Conservation (phyloP, 2,888 invertebrate species). For the Chloroclysta siterata region DNA sequence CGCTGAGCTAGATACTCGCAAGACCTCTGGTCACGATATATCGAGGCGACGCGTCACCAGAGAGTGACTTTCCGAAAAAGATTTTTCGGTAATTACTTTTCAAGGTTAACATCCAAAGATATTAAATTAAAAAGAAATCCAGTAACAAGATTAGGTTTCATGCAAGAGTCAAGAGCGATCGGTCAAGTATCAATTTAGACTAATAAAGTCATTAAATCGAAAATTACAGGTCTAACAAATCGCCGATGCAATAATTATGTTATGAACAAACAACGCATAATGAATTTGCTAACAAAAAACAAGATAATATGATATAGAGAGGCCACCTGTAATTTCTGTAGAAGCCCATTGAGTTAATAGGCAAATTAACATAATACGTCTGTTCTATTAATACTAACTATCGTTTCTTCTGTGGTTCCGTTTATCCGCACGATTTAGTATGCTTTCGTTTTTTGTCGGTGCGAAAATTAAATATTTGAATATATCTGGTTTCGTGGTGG, state of each 20-base stretch:
- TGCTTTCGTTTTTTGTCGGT: constrained; percentile 43
- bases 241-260: constrained; percentile 49
- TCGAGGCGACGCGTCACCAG: no score
- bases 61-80: no score
- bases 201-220: constrained; percentile 57
- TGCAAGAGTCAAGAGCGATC: constrained; percentile 25
- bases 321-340: constrained; percentile 64
- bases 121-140: not conserved
- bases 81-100: no score
- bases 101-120: not conserved
- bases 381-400: constrained; percentile 48
- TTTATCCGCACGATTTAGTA: constrained; percentile 54
- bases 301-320: constrained; percentile 58
- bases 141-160: not conserved
- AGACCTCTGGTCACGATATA: no score
- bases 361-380: constrained; percentile 68
- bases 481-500: constrained; percentile 29
- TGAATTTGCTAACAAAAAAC: constrained; percentile 59
- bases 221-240: constrained; percentile 46
- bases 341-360: constrained; percentile 67
- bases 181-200: constrained; percentile 49
- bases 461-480: constrained; percentile 43
- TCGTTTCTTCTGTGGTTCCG: constrained; percentile 21
- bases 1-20: no score
- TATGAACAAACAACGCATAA: constrained; percentile 67